phyloP scores from a whole-genome alignment of 1,140 invertebrate genomes.

The Leptopilina clavipes region DNA sequence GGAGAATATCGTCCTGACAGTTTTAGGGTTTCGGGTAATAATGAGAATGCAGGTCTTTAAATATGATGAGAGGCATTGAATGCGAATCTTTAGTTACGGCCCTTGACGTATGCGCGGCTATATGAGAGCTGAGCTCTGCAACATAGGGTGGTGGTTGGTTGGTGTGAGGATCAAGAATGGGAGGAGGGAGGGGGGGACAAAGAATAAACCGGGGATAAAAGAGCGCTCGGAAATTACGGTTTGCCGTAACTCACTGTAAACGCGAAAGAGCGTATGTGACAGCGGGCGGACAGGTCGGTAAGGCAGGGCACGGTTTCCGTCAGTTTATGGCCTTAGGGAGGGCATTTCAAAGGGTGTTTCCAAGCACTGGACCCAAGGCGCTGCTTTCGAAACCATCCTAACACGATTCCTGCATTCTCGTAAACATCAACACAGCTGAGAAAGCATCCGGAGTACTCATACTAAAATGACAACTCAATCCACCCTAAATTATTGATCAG shows the following conservation, averaged over 20 bases:
- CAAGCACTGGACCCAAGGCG: conserved; percentile 31
- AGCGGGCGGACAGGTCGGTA: conserved; percentile 48
- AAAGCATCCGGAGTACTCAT: conserved; percentile 14
- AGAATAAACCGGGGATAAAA: conserved; percentile 53
- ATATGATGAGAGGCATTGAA: conserved; percentile 35
- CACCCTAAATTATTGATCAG: conserved; percentile 21
- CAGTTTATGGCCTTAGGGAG: conserved; percentile 57
- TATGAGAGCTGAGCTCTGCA: conserved; percentile 2
- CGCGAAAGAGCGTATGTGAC: conserved; percentile 51
- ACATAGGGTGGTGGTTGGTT: not conserved
- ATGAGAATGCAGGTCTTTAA: conserved; percentile 34
- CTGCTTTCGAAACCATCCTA: conserved; percentile 46
- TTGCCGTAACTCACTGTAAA: conserved; percentile 57
- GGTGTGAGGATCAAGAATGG: not conserved
- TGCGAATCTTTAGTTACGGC: conserved; percentile 28
- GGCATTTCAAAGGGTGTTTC: conserved; percentile 41
- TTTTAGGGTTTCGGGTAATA: not conserved
- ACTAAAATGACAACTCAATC: conserved; percentile 21
- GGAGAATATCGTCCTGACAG: not conserved
- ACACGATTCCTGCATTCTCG: conserved; percentile 64
- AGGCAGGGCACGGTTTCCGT: conserved; percentile 43
- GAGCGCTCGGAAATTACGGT: conserved; percentile 56
- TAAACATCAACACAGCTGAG: conserved; percentile 28
- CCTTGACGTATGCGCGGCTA: conserved; percentile 2
- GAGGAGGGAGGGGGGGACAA: conserved; percentile 36